These are phyloP conservation scores for Macheiramphus alcinus DNA, from an alignment of 2,113 vertebrate species.

Conservation along the genomic window DNA sequence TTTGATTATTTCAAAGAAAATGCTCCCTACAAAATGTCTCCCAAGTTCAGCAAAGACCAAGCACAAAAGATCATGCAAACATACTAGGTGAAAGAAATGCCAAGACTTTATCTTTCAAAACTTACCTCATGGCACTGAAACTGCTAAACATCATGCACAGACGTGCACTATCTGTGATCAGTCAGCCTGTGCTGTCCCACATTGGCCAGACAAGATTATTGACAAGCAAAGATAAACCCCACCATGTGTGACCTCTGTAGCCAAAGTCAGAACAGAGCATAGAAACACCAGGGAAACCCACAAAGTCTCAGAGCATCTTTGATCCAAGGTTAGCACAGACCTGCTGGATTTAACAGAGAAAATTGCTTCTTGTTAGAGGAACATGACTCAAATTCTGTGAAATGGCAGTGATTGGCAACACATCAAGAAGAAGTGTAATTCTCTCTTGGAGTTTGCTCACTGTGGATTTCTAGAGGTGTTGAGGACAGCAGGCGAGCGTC, in stretches of 20 bases:
- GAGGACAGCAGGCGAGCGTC: neutral
- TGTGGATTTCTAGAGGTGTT: neutral
- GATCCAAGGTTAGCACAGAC: neutral
- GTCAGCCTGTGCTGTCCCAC: neutral
- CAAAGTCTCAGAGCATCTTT: neutral
- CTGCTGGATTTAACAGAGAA: neutral
- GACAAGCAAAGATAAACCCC: neutral
- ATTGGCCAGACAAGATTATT: neutral
- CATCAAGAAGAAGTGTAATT: neutral
- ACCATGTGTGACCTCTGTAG: rapidly evolving
- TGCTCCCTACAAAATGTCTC: neutral
- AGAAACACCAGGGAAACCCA: neutral
- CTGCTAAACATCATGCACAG: neutral
- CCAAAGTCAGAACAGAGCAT: neutral
- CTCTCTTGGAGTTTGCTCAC: neutral
- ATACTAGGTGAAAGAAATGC: neutral
- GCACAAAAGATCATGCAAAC: no score
- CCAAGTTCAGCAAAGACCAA: neutral
- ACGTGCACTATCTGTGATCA: neutral
- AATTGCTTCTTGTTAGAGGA: neutral
- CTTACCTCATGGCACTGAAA: neutral
- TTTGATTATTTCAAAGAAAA: neutral
- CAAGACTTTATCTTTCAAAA: neutral
- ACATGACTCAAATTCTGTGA: neutral
- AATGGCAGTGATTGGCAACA: neutral